Evolutionary conservation across 92 coral and sea anemone species (phyloP), one percentile per base, ranked within the genome.

Genomic region (Porites lobata): DNA sequence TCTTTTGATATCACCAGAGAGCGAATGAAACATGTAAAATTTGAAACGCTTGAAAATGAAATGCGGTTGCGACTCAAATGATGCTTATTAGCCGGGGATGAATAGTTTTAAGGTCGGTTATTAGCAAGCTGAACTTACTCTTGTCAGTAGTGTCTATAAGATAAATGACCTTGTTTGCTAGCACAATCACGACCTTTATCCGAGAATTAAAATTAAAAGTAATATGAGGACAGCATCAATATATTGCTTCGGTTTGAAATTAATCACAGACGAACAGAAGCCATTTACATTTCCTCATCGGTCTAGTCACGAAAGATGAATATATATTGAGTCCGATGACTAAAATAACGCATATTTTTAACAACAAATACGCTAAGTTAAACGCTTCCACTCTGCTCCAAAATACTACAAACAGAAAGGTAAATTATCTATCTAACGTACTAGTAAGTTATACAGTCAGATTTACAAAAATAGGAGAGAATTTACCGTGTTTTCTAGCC

Each of bases 281-380:
- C 47, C 47, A 43, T 75, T 52, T 29, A 61, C 32, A 65, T 65
- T 22, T n/a, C 22, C 26, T 65, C 26, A 17, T 18, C 10, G 69
- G 22, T 65, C 43, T 7, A 51, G 85, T 81, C 85, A 81, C 85
- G 85, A 81, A 68, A 81, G 72, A 67, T 68, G 85, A 67, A 67
- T 81, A 78, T 38, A 38, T 38, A 67, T 81, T 29, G 76, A 56
- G 75, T 66, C 26, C 65, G 50, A 66, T 57, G 13, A 67, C 32
- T 22, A 69, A 69, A 81, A 81, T 81, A 81, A 81, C 85, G 76
- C 76, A 81, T 65, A 81, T 51, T 81, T 81, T 81, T 52, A 67
- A 54, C 64, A 69, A 81, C 85, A 81, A 69, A 67, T 56, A 13
- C 18, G 54, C 76, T 66, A 9, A 38, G 10, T 19, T 18, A 81